Conservation (phyloP, 2,888 invertebrate species). For the Chymomyza caudatula region DNA sequence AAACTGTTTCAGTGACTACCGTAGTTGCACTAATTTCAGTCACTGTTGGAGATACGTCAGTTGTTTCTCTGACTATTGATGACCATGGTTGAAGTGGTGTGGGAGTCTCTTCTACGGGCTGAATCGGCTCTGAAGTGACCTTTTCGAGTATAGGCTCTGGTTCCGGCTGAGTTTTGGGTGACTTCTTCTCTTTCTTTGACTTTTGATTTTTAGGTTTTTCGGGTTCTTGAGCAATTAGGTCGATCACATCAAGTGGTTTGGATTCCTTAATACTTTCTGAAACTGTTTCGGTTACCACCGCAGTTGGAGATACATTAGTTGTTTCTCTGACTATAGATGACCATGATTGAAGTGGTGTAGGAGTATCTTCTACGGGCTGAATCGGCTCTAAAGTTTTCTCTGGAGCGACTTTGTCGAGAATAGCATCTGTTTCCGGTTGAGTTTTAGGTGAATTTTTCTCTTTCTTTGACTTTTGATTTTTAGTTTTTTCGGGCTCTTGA, state of each 20-base stretch:
- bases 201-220: constrained; percentile 16
- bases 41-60: constrained; percentile 6
- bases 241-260: neutral
- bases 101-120: neutral
- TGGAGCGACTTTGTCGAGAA: neutral
- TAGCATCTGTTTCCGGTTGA: neutral
- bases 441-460: constrained; percentile 1
- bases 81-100: neutral
- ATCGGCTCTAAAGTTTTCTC: neutral
- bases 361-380: neutral
- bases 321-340: constrained; percentile 3
- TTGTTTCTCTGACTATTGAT: constrained; percentile 3
- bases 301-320: constrained; percentile 6
- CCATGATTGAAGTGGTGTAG: neutral
- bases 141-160: too few relatives aligned
- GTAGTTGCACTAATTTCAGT: neutral
- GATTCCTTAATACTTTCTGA: neutral
- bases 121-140: neutral
- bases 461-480: constrained; percentile 1
- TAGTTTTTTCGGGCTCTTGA: neutral
- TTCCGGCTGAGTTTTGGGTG: neutral
- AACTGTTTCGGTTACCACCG: neutral
- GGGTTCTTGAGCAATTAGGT: neutral
- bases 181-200: constrained; percentile 4
- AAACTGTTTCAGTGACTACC: neutral